A percentile compares a stretch with the other conserved stretches of the same genome.
phyloP scores from a whole-genome alignment of 1,140 invertebrate species.

The Rhynchophorus ferrugineus region DNA sequence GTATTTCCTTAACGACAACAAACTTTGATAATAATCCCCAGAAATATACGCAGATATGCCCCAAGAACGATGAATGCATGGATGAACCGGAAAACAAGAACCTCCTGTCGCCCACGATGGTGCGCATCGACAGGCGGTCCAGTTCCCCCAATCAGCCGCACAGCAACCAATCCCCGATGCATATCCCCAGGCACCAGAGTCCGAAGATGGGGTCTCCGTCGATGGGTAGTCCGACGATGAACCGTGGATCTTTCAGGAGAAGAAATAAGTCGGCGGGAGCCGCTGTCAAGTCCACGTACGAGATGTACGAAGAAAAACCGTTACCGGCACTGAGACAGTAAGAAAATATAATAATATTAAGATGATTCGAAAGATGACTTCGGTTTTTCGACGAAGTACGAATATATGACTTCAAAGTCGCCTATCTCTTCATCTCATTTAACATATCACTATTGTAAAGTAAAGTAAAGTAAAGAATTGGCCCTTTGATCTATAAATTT shows the following conservation, averaged over 20 bases:
- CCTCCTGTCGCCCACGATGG: constrained; percentile 31
- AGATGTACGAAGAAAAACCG: constrained; percentile 77
- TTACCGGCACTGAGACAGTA: constrained; percentile 76
- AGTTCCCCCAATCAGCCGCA: constrained; percentile 26
- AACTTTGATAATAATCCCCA: no score
- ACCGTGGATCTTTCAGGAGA: constrained; percentile 54
- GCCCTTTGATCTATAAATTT: no score
- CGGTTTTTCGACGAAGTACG: no score
- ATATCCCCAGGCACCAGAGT: constrained; percentile 36
- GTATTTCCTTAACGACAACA: constrained; percentile 16
- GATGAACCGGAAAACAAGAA: constrained; percentile 26
- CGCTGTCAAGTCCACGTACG: constrained; percentile 63
- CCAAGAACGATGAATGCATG: constrained; percentile 36
- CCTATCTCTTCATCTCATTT: no score
- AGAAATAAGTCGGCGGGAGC: constrained; percentile 68
- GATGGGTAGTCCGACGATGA: constrained; percentile 39
- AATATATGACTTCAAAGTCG: no score
- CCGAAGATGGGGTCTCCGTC: constrained; percentile 36
- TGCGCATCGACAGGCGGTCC: constrained; percentile 29
- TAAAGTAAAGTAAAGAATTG: no score
- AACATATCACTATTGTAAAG: no score
- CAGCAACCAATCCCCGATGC: constrained; percentile 45
- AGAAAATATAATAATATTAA: constrained; percentile 31
- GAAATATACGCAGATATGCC: constrained; percentile 30
- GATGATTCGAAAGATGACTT: no score